Evolutionary conservation across 2,888 invertebrate species (phyloP), one percentile per base, ranked within the genome.

Genomic region (Imbricaverruca yamaguchii): DNA sequence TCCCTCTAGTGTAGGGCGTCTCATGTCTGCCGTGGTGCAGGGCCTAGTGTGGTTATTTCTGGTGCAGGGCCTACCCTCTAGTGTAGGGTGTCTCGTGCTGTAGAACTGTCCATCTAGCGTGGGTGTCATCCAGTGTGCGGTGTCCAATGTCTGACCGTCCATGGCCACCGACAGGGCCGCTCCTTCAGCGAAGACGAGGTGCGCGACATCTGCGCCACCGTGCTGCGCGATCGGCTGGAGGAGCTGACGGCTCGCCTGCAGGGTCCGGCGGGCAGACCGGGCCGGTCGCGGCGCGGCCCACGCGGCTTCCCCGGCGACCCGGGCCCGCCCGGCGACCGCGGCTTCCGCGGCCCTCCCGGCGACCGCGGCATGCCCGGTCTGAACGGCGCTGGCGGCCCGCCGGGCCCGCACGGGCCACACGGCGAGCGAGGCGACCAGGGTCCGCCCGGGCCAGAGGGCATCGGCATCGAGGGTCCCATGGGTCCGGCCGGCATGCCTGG

Each of bases 131-230:
- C 39, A 39, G 39, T 39, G 39, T 39, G 39, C 39, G 39, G 39
- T 39, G 39, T 39, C 39, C 39, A 1, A 39, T 15, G 11, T 80
- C 15, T 61, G 77, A 81, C n/a, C 61, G 82, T 81, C 83, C 80
- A 83, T 4, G 2, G 80, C 77, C 80, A 83, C 83, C 88, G 89
- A 81, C 87, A 93, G 93, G 89, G 90, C 15, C 89, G 91, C 83
- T 91, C 91, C 84, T 90, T 92, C 83, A 89, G 91, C 0, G 94
- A 94, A 87, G 89, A 89, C 10, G 94, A 94, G 87, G 90, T 96
- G 25, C 89, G 93, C 84, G 94, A 94, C 84, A 92, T 96, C 85
- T 95, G 95, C 86, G 91, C 92, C 84, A 91, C 91, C 80, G 91
- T 95, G 80, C 89, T 95, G 80, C 90, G 93, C 90, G 91, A 91